Evolutionary conservation across 2,888 invertebrate genomes (phyloP).

Genomic region (Pteria penguin): DNA sequence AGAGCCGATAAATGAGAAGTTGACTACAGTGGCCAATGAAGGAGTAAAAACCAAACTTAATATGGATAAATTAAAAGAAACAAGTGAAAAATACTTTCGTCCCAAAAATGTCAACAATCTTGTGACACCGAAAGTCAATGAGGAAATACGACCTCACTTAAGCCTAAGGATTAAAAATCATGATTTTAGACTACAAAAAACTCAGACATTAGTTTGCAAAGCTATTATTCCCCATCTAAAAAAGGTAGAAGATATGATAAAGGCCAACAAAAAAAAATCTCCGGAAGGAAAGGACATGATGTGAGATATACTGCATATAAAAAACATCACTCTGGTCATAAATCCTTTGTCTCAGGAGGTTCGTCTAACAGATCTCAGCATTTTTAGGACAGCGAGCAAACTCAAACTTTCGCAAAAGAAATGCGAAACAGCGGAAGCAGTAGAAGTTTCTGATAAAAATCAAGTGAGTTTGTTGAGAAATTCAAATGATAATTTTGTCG

Average conservation of each 20-base stretch:
- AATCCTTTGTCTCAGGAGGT: background rate
- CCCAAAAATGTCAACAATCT: background rate
- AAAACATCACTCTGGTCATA: background rate
- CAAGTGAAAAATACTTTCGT: conserved; percentile 1
- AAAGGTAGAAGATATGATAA: conserved; percentile 8
- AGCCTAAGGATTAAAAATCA: background rate
- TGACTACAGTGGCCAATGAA: background rate
- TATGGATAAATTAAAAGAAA: background rate
- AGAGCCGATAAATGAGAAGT: conserved; percentile 2
- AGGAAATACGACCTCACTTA: background rate
- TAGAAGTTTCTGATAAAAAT: background rate
- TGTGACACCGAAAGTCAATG: conserved; percentile 1
- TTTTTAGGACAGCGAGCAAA: conserved; percentile 19
- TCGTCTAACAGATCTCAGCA: background rate
- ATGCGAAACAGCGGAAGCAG: conserved; percentile 3
- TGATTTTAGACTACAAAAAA: background rate
- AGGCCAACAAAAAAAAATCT: conserved; percentile 12
- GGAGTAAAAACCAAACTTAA: background rate
- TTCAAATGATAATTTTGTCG: conserved; percentile 12
- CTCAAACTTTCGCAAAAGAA: conserved; percentile 1
- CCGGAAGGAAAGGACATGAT: background rate
- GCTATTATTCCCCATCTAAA: conserved; percentile 6
- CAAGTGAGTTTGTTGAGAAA: conserved; percentile 12
- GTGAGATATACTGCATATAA: background rate
- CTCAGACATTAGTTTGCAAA: conserved; percentile 1